Evolutionary conservation across 2,113 vertebrate species (phyloP), one percentile per base, ranked within the genome.

Genomic region (Axis porcinus): DNA sequence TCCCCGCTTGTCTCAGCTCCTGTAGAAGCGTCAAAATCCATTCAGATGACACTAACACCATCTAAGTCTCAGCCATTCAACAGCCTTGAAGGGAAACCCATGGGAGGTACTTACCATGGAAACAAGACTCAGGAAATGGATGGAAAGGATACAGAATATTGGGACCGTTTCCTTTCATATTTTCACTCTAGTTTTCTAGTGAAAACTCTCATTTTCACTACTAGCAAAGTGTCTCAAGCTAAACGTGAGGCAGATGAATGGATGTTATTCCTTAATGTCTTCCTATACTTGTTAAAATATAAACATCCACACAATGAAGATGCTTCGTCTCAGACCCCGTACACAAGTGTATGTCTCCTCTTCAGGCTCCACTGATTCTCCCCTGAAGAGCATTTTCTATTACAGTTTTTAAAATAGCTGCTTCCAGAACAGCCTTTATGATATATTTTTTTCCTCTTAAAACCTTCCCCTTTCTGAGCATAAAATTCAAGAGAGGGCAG

Each of bases 201-300:
- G n/a, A n/a, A n/a, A n/a, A n/a, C 54, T 64, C 50, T 54, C 45
- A 84, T 50, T 86, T 62, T 86, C 36, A 52, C 21, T 50, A 45
- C 58, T 33, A 82, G 85, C 27, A 91, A 67, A 95, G 40, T 12
- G 47, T 12, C 43, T 2, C 5, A 91, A 3, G 55, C 21, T 89
- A 36, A 78, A n/a, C 86, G 30, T 84, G 70, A 58, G 9, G 19
- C 45, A 74, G 45, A 36, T 30, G 27, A 91, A 79, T 25, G 28
- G 23, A 25, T 47, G 36, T 13, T 78, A 88, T 52, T 90, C 33
- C 50, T 97, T 79, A 92, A 92, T 1, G 50, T 85, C 50, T 47
- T 55, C n/a, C 96, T 62, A 83, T 50, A 67, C 23, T 58, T 91
- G 21, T 43, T 97, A 91, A 78, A 95, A 91, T 74, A 47, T 45